Conservation (phyloP, 2,113 vertebrate genomes). For the Dipodomys stephensi region DNA sequence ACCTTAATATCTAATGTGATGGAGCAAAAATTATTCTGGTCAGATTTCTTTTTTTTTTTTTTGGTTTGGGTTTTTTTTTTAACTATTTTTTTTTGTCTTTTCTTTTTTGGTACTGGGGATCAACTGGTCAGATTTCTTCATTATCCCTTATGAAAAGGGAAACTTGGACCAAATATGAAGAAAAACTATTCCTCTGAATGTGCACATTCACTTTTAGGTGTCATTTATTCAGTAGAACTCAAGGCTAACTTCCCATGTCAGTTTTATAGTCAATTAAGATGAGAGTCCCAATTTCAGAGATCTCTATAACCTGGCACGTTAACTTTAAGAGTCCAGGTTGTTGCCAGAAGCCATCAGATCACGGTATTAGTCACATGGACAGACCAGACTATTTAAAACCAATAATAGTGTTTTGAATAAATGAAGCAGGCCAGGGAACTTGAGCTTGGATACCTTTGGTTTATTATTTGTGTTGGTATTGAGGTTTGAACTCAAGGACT, state of each 20-base stretch:
- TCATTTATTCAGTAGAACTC: background rate
- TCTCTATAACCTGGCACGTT: background rate
- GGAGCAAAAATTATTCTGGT: constrained; percentile 35
- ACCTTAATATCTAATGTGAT: constrained; percentile 47
- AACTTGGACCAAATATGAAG: background rate
- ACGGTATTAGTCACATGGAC: no score
- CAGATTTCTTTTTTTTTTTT: background rate
- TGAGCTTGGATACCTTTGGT: background rate
- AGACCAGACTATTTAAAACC: background rate
- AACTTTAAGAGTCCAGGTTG: background rate
- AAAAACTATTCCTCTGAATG: background rate
- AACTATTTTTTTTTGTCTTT: no score
- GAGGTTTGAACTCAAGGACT: no score
- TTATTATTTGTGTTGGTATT: background rate
- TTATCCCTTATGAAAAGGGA: background rate
- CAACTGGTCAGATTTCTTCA: background rate
- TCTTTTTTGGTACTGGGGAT: no score
- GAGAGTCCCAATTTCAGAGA: background rate
- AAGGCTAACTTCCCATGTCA: background rate
- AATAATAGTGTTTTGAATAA: background rate
- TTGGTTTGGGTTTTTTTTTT: no score
- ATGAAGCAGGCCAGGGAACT: background rate
- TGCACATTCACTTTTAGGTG: background rate
- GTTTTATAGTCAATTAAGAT: background rate
- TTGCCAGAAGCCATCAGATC: background rate